Conservation (phyloP, 2,797 vertebrate genomes). For the Chrosomus eos region DNA sequence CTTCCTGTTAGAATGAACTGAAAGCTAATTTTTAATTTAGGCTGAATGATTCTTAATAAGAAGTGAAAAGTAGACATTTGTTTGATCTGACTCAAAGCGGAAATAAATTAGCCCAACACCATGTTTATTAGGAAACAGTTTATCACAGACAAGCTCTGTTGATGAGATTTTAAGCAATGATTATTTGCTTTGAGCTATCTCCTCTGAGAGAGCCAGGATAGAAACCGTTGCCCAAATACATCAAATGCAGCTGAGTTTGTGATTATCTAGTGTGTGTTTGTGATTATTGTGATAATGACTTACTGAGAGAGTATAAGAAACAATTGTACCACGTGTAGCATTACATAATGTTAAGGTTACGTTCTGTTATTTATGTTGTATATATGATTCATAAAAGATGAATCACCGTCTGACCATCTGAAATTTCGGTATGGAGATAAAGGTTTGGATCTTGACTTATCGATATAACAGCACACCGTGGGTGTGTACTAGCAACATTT, state of each 20-base stretch:
- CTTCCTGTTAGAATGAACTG: neutral
- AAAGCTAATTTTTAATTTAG: neutral
- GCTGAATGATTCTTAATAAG: constrained; percentile 2
- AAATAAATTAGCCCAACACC: constrained; percentile 7
- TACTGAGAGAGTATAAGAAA: neutral
- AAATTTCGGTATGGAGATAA: neutral
- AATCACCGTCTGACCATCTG: neutral
- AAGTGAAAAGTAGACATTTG: constrained; percentile 12
- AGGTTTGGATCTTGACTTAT: neutral
- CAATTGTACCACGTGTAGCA: neutral
- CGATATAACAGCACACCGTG: neutral
- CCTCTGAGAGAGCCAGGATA: constrained; percentile 3
- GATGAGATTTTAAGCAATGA: constrained; percentile 38
- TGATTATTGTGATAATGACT: constrained; percentile 8
- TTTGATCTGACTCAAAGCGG: constrained; percentile 18
- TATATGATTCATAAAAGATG: neutral
- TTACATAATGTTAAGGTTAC: neutral
- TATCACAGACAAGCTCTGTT: constrained; percentile 29
- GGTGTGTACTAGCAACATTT: neutral
- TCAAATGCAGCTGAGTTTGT: constrained; percentile 1
- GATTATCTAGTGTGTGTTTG: neutral
- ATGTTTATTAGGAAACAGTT: constrained; percentile 38
- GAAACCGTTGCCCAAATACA: constrained; percentile 10
- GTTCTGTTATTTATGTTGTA: neutral
- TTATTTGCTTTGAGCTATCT: constrained; percentile 35